Percentiles rank a stretch among this genome's conserved stretches.
These are phyloP conservation scores for Psammodynastes pulverulentus DNA, from an alignment of 2,113 vertebrate genomes.

Conservation along the genomic window DNA sequence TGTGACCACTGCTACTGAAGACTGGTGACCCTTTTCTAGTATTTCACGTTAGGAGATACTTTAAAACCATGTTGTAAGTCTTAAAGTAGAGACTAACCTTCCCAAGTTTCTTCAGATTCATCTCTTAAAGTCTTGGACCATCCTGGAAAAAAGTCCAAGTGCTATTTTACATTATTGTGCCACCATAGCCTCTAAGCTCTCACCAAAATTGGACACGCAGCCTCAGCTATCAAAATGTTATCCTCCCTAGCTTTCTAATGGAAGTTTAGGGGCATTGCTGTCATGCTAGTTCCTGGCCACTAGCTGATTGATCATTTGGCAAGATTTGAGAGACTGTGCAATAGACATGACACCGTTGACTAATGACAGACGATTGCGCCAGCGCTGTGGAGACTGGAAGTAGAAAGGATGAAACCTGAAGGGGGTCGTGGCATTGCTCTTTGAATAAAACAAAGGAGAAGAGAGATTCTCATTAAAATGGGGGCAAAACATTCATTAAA, in stretches of 20 bases:
- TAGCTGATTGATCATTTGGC: background rate
- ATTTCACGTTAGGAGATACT: background rate
- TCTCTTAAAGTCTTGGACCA: background rate
- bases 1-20: background rate
- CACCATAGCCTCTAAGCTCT: background rate
- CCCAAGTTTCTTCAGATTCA: background rate
- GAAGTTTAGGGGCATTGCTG: background rate
- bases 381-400: background rate
- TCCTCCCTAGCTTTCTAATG: background rate
- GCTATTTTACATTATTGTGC: background rate
- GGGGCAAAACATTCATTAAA: conserved; percentile 56
- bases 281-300: background rate
- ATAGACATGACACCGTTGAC: background rate
- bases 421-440: background rate
- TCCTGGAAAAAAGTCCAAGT: too few species aligned
- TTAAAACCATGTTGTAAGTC: background rate
- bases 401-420: background rate
- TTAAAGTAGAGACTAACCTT: background rate
- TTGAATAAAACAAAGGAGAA: background rate
- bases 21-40: background rate
- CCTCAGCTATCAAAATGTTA: too few species aligned
- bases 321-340: background rate
- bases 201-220: background rate
- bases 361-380: background rate
- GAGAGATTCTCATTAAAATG: conserved; percentile 54